Evolutionary conservation across 2,113 vertebrate species (phyloP).

Genomic region (Rhadina sibilatrix): DNA sequence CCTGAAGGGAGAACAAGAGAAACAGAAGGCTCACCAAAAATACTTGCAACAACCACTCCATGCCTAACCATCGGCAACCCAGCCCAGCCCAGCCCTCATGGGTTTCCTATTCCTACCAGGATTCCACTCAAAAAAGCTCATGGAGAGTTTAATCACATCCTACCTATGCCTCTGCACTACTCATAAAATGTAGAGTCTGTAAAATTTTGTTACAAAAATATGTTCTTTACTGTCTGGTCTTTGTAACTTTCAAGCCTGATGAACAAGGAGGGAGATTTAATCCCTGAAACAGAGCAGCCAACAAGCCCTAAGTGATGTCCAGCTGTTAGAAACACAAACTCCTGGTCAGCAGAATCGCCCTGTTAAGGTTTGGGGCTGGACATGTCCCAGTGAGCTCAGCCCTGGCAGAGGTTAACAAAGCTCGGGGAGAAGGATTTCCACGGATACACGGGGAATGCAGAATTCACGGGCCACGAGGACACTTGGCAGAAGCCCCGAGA

Average conservation of each 20-base stretch:
- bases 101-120: neutral
- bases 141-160: neutral
- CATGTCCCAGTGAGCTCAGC: rapidly evolving
- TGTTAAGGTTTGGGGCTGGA: neutral
- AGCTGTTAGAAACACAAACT: neutral
- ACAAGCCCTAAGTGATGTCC: neutral
- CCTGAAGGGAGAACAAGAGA: neutral
- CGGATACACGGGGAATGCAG: neutral
- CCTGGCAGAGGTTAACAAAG: neutral
- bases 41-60: neutral
- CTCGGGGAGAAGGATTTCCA: neutral
- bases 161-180: neutral
- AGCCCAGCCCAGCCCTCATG: neutral
- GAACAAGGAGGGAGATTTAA: neutral
- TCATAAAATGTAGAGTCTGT: neutral
- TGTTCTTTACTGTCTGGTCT: neutral
- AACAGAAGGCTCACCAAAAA: neutral
- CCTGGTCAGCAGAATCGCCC: neutral
- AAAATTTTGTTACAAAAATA: neutral
- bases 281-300: neutral
- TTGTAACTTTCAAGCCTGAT: neutral
- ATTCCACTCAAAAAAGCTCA: neutral
- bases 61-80: neutral
- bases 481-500: neutral
- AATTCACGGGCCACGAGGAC: neutral